Evolutionary conservation across 2,113 vertebrate genomes (phyloP).

Genomic region (Abramis brama): DNA sequence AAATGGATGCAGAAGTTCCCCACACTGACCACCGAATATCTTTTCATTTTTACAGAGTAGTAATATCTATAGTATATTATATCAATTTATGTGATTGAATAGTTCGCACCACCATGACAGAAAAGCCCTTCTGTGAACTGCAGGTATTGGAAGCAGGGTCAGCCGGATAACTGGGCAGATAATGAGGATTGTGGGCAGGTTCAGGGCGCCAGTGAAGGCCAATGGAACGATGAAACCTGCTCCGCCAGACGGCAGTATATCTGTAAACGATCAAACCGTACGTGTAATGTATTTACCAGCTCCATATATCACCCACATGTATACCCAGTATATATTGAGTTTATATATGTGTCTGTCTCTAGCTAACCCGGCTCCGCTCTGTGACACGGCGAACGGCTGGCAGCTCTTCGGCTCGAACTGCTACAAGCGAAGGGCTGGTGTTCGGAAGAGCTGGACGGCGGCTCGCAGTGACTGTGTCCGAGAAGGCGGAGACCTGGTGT

Average conservation of each 20-base stretch:
- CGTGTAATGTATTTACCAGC: not conserved
- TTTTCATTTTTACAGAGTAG: no score
- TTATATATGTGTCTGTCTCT: not conserved
- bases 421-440: conserved; percentile 68
- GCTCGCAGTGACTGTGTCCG: conserved; percentile 72
- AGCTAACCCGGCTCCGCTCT: conserved; percentile 72
- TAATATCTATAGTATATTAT: no score
- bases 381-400: conserved; percentile 73
- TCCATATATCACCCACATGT: not conserved
- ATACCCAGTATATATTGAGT: no score
- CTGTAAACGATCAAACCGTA: conserved; percentile 75
- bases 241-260: conserved; percentile 64
- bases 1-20: not conserved
- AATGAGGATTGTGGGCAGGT: conserved; percentile 65
- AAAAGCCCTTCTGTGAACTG: not conserved
- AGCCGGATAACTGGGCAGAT: conserved; percentile 74
- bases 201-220: conserved; percentile 58
- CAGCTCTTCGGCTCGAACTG: conserved; percentile 68
- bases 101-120: no score
- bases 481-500: conserved; percentile 77
- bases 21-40: not conserved
- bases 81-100: no score
- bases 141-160: conserved; percentile 71
- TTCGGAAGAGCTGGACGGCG: conserved; percentile 68
- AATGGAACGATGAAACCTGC: conserved; percentile 77